Conservation (phyloP, 2,888 invertebrate species). For the Machimus atricapillus region DNA sequence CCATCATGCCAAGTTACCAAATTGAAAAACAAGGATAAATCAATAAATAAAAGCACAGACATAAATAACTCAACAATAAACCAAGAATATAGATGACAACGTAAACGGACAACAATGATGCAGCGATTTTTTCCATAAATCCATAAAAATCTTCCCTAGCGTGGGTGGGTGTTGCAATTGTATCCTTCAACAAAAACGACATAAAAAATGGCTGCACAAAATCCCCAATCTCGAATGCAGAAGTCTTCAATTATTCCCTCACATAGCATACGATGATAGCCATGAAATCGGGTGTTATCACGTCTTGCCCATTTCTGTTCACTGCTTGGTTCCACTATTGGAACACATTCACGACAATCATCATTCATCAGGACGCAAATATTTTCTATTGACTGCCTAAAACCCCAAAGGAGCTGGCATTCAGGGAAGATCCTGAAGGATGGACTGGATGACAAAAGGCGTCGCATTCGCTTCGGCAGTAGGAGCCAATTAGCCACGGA, state of each 20-base stretch:
- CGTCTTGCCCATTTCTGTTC: not conserved
- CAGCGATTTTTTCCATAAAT: too few relatives aligned
- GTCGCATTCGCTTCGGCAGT: slow-evolving; percentile 5
- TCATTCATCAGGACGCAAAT: slow-evolving; percentile 63
- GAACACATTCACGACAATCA: slow-evolving; percentile 62
- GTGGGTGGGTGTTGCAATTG: not conserved
- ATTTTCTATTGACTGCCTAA: slow-evolving; percentile 50
- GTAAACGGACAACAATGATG: too few relatives aligned
- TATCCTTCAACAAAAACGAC: not conserved
- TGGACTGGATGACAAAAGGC: not conserved
- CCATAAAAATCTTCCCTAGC: not conserved
- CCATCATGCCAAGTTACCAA: too few relatives aligned
- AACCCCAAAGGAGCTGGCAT: not conserved
- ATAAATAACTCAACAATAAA: too few relatives aligned
- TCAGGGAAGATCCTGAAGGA: not conserved
- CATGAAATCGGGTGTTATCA: not conserved
- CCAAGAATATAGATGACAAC: too few relatives aligned
- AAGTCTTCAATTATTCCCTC: not conserved
- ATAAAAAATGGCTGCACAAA: not conserved
- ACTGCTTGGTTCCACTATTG: slow-evolving; percentile 57
- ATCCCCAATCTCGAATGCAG: not conserved
- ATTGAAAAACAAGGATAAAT: too few relatives aligned
- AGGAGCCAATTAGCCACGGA: not conserved
- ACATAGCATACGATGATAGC: not conserved
- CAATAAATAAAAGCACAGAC: too few relatives aligned